Base-by-base conservation (phyloP, 1,140 invertebrate genomes). In the Leucophenga varia region DNA sequence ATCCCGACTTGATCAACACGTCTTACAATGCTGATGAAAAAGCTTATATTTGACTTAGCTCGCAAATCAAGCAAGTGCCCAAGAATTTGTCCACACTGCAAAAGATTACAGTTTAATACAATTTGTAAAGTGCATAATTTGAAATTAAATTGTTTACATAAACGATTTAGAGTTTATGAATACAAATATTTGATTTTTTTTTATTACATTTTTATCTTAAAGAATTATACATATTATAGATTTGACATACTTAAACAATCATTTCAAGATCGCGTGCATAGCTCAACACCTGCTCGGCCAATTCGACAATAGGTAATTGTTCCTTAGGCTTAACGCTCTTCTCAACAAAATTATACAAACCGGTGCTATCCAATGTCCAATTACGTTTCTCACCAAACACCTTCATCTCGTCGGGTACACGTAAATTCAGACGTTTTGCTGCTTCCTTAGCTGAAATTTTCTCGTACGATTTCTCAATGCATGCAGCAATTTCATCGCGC, bases 251-350 rank as follows among this genome's bases (percentile, higher is more conserved):
- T 82, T 90, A 98, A 43, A 99, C 95, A 81, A 99, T 99, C 92
- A 97, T 98, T 82, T 99, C 97, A 40, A 99, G 80, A 81, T 99
- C 95, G 72, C 90, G 86, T 12, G 97, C 97, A 80, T 99, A 99
- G 75, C 93, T 93, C 69, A 98, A 91, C 14, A 92, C 89, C 76
- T 97, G 92, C 59, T 91, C 85, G 6, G 94, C 94, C 12, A 98
- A 80, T 72, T 95, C 89, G 38, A 82, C 76, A 16, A 95, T 94
- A 2, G 95, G 95, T 53, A 98, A 86, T 18, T 84, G 81, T 45
- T 93, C 88, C 56, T 91, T 89, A 16, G 82, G 78, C 54, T 88
- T 88, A 55, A 91, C 86, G 31, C 78, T 80, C 25, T 82, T 78
- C 9, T 82, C 80, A 16, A 80, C 82, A 68, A 95, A 95, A 43